Percentiles rank a stretch among this genome's conserved stretches.
Conservation (phyloP, 2,113 vertebrate species). For the Oncorhynchus kisutch region DNA sequence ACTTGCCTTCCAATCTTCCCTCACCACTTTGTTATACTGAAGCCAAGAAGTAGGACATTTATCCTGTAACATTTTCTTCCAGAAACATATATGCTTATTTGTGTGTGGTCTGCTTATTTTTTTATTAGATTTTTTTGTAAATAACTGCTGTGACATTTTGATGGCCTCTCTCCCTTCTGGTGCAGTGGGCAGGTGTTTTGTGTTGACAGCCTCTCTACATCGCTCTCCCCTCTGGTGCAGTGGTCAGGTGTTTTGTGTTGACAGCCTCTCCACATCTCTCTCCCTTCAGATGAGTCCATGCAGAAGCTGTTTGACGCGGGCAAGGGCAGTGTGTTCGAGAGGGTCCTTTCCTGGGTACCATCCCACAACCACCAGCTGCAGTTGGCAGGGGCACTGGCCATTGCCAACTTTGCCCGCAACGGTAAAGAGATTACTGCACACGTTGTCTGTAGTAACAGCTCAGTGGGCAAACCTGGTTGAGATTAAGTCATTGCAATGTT, state of each 20-base stretch:
- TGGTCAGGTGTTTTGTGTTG: background rate
- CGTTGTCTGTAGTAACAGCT: too few relatives aligned
- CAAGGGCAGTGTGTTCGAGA: constrained; percentile 93
- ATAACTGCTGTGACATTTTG: too few relatives aligned
- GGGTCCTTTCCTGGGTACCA: constrained; percentile 93
- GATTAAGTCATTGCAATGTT: too few relatives aligned
- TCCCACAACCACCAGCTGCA: constrained; percentile 96
- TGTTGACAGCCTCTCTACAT: background rate
- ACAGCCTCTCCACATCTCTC: background rate
- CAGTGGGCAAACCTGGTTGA: too few relatives aligned
- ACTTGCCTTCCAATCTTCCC: too few relatives aligned
- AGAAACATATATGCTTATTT: too few relatives aligned
- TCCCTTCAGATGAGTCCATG: constrained; percentile 92
- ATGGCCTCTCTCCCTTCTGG: too few relatives aligned
- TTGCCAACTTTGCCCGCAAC: constrained; percentile 97
- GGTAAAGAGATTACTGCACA: constrained; percentile 70
- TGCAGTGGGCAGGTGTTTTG: background rate
- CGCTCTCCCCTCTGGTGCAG: too few relatives aligned
- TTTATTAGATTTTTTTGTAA: too few relatives aligned
- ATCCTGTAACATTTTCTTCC: too few relatives aligned
- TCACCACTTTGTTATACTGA: too few relatives aligned
- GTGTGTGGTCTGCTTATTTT: background rate
- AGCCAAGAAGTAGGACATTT: too few relatives aligned
- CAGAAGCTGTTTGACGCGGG: constrained; percentile 98
- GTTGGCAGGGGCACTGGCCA: constrained; percentile 93